These are phyloP conservation scores for Intellagama lesueurii DNA, from an alignment of 2,797 vertebrate genomes.

Conservation along the genomic window DNA sequence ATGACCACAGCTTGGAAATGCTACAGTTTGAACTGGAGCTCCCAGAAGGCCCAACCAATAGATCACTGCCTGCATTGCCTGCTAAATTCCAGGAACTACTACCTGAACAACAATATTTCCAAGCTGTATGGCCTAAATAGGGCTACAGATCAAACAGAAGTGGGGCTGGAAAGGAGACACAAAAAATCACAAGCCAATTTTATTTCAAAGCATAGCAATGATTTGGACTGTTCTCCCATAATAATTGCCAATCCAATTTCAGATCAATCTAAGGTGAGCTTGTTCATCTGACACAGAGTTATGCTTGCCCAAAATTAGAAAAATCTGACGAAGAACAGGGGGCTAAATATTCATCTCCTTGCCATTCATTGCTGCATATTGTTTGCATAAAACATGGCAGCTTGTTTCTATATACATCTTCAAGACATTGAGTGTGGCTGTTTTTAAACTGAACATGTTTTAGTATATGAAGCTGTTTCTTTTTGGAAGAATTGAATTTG, in stretches of 20 bases:
- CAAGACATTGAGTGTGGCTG: conserved; percentile 9
- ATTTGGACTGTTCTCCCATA: not conserved
- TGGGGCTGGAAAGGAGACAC: not conserved
- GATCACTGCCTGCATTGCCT: too few species aligned
- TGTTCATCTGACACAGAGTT: not conserved
- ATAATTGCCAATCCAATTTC: not conserved
- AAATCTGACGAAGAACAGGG: not conserved
- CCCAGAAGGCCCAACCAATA: too few species aligned
- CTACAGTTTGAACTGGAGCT: too few species aligned
- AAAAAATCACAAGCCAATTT: not conserved
- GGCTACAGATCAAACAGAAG: not conserved
- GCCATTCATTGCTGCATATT: not conserved
- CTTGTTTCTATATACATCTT: not conserved
- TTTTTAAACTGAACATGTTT: conserved; percentile 38
- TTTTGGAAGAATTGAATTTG: conserved; percentile 20
- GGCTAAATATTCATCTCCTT: not conserved
- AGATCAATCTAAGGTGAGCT: not conserved
- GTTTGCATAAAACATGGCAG: conserved; percentile 1
- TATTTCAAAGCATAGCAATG: not conserved
- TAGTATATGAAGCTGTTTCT: conserved; percentile 41
- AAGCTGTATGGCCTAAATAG: not conserved
- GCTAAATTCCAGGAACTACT: too few species aligned
- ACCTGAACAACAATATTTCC: too few species aligned
- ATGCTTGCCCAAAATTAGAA: not conserved
- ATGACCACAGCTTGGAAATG: not conserved